Evolutionary conservation across 1,140 invertebrate genomes (phyloP).

Genomic region (Drosophila insularis): DNA sequence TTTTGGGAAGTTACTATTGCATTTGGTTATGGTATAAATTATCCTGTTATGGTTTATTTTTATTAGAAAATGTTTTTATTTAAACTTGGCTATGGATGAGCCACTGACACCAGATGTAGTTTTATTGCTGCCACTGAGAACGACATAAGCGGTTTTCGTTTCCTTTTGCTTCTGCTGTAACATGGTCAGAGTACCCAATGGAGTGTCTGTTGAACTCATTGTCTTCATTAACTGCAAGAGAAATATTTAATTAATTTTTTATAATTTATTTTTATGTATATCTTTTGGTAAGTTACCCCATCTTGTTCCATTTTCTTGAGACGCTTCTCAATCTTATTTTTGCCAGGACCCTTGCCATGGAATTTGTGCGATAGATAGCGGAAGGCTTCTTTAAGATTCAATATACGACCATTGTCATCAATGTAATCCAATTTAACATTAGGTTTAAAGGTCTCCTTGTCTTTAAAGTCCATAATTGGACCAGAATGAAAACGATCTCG

Average conservation of each 20-base stretch:
- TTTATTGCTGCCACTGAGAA: constrained; percentile 94
- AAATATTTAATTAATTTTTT: not conserved
- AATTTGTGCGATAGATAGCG: constrained; percentile 98
- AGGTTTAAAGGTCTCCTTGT: constrained; percentile 96
- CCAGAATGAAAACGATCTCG: constrained; percentile 90
- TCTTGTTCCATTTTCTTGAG: constrained; percentile 97
- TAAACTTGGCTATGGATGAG: constrained; percentile 79
- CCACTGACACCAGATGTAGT: constrained; percentile 52
- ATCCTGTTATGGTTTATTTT: not conserved
- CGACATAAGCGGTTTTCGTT: constrained; percentile 96
- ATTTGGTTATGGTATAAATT: constrained; percentile 63
- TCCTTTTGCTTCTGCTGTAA: constrained; percentile 98
- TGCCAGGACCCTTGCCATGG: constrained; percentile 99
- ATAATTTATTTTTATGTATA: not conserved
- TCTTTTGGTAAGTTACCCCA: constrained; percentile 85
- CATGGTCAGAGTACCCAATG: constrained; percentile 95
- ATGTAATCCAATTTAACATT: constrained; percentile 99
- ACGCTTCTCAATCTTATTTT: constrained; percentile 99
- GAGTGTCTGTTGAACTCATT: constrained; percentile 99
- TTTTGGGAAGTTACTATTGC: constrained; percentile 76
- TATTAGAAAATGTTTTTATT: constrained; percentile 43
- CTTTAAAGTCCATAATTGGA: constrained; percentile 95
- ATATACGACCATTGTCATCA: constrained; percentile 94
- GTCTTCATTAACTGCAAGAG: constrained; percentile 93
- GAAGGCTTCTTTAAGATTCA: constrained; percentile 98